Conservation (phyloP, 1,140 invertebrate species). For the Doryteuthis pealeii region DNA sequence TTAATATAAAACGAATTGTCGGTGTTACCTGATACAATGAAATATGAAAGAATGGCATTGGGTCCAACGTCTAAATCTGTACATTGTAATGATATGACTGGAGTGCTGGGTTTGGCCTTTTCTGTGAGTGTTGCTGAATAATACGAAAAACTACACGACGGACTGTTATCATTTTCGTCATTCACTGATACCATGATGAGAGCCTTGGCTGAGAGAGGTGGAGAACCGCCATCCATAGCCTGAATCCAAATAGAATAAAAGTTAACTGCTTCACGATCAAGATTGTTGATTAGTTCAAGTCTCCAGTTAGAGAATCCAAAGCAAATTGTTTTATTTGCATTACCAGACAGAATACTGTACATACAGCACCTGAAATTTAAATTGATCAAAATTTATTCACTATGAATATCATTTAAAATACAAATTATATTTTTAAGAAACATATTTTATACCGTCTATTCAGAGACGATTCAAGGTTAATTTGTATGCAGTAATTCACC, state of each 20-base stretch:
- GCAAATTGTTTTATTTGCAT: conserved; percentile 65
- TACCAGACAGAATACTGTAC: conserved; percentile 71
- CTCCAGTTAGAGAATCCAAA: conserved; percentile 80
- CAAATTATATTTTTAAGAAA: too few species aligned
- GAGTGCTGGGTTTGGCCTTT: conserved; percentile 20
- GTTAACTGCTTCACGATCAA: conserved; percentile 1
- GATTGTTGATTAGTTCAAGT: conserved; percentile 63
- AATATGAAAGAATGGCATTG: conserved; percentile 28
- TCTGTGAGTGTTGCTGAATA: conserved; percentile 18
- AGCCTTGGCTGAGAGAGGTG: conserved; percentile 23
- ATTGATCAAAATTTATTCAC: background rate
- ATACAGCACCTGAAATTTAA: conserved; percentile 77
- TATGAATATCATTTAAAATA: too few species aligned
- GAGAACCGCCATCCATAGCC: conserved; percentile 33
- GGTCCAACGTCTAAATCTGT: conserved; percentile 32
- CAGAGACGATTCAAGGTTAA: too few species aligned
- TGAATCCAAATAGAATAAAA: conserved; percentile 31
- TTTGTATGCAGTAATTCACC: too few species aligned
- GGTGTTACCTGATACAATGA: conserved; percentile 26
- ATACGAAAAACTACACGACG: conserved; percentile 29
- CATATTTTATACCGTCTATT: too few species aligned
- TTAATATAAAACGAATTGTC: conserved; percentile 17
- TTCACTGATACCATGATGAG: conserved; percentile 33
- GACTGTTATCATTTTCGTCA: conserved; percentile 40
- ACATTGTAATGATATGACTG: conserved; percentile 31